Conservation (phyloP, 1,140 invertebrate genomes). For the Mycetomoellerius zeteki region DNA sequence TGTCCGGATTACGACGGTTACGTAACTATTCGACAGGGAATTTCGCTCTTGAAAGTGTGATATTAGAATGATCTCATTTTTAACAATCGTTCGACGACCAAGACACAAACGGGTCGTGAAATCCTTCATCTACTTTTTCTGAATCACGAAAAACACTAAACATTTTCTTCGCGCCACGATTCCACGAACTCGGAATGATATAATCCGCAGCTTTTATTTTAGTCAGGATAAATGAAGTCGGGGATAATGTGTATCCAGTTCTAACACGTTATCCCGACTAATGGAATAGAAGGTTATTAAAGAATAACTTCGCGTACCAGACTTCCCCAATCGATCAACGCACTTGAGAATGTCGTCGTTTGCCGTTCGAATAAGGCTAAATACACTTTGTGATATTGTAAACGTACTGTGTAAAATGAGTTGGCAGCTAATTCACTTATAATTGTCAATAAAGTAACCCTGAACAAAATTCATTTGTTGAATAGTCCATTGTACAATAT, state of each 20-base stretch:
- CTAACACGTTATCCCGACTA: slow-evolving; percentile 20
- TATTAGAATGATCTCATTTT: slow-evolving; percentile 30
- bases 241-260: slow-evolving; percentile 1
- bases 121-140: slow-evolving; percentile 34
- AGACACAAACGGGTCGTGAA: slow-evolving; percentile 37
- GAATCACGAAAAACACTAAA: slow-evolving; percentile 33
- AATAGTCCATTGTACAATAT: background rate
- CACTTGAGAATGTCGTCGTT: background rate
- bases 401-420: slow-evolving; percentile 29
- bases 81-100: slow-evolving; percentile 34
- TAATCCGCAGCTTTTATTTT: slow-evolving; percentile 18
- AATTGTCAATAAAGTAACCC: slow-evolving; percentile 29
- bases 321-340: slow-evolving; percentile 31
- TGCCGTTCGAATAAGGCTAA: background rate
- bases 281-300: slow-evolving; percentile 42
- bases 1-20: background rate
- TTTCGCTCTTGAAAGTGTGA: background rate
- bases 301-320: slow-evolving; percentile 42
- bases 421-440: slow-evolving; percentile 7
- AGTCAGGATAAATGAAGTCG: slow-evolving; percentile 26
- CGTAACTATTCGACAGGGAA: slow-evolving; percentile 8
- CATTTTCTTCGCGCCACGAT: background rate
- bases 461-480: slow-evolving; percentile 4
- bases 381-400: slow-evolving; percentile 46
- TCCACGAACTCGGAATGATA: background rate